Evolutionary conservation across 1,140 invertebrate genomes (phyloP), one percentile per base, ranked within the genome.

Genomic region (Drosophila elegans): DNA sequence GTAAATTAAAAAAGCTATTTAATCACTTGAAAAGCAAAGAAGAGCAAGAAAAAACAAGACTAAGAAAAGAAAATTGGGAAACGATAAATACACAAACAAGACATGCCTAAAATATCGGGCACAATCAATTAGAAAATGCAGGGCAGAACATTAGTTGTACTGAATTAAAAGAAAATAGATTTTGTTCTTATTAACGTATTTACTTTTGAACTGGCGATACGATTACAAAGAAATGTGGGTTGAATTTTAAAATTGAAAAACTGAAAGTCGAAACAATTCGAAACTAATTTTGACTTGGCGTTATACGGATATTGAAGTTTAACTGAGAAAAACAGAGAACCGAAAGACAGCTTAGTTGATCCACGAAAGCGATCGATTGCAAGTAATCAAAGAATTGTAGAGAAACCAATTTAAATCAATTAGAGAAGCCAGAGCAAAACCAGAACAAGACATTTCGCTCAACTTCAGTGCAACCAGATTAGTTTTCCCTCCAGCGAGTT

Each of bases 331-430:
- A 21, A 21, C 16, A 21, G 16, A 21, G 16, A 21, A 21, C 16
- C 16, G 16, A 21, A 21, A 21, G 3, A 32, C 5, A 32, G 1
- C 5, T 6, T 1, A 10, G 5, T 48, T 34, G 48, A 51, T 34
- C 48, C 29, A 3, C 10, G 3, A 27, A 34, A 34, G 6, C 61
- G 32, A 44, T 64, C 39, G 39, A 61, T 64, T 60, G 54, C 16
- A 60, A n/a, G 39, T 32, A 61, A 61, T 64, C 25, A 45, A 4
- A 25, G 41, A 63, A 53, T 62, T 36, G 7, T 3, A 6, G 41
- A 2, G 25, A 59, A 62, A 41, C 27, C 63, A 29, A 67, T 67
- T 64, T 41, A 64, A 67, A 67, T 67, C 63, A 67, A 67, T 67
- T 67, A 67, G 63, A 16, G 36, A 34, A 16, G 29, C 27, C 29